Evolutionary conservation across 2,797 vertebrate genomes (phyloP), one percentile per base, ranked within the genome.

Genomic region (Euphonia xanthogaster): DNA sequence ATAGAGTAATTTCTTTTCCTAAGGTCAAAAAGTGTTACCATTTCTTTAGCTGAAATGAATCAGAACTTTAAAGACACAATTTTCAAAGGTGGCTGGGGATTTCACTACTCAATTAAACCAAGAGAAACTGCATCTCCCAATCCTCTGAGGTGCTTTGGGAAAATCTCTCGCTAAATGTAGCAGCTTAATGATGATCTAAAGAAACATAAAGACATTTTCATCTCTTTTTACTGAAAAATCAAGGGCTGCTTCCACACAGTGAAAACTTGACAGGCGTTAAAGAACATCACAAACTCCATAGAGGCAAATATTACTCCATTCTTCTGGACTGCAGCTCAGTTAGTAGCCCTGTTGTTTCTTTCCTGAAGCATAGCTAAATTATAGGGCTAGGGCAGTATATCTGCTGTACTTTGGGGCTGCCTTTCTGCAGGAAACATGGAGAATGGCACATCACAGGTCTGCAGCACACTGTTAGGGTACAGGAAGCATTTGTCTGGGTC

Each of bases 101-200:
- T 81, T 54, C 62, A 65, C 39, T 78, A 31, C 54, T 74, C 73
- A 84, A 12, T 92, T 94, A 88, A 93, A 75, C 54, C 27, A 21
- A 68, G 25, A 72, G 42, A 90, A 94, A 79, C 10, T 11, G 22
- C 50, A 47, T 33, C 33, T 75, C 60, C 40, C 67, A 66, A 7
- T 72, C 15, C 66, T 75, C 71, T 27, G n/a, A 68, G 50, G 55
- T 68, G 47, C 66, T 87, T 54, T 40, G 24, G 51, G 45, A 60
- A 78, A 93, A 85, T 33, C 37, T 77, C 51, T 65, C 5, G 7
- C 37, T 82, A 82, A 76, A 91, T 22, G 35, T 62, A 67, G 60
- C 33, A 42, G 40, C 44, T 53, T 85, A 87, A 84, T 87, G 57
- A 92, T 30, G 57, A 74, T 45, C 27, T 72, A 50, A 92, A 92